Conservation (phyloP, 2,888 invertebrate genomes). For the Odontomyia ornata region DNA sequence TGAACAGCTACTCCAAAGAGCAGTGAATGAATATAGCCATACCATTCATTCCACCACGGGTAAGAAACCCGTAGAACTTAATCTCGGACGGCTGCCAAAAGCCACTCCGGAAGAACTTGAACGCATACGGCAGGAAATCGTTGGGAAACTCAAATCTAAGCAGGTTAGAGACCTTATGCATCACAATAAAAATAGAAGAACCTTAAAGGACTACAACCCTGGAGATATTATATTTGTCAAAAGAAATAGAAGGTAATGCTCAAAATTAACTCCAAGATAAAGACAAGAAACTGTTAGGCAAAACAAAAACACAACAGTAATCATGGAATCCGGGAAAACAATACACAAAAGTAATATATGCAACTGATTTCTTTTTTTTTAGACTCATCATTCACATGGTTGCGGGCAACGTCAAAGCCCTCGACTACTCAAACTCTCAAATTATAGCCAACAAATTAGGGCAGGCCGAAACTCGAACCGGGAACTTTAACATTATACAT, state of each 20-base stretch:
- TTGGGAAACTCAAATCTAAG: slow-evolving; percentile 40
- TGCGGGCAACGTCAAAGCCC: neutral
- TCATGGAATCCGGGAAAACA: slow-evolving; percentile 33
- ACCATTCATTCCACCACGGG: slow-evolving; percentile 46
- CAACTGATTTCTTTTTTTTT: slow-evolving; percentile 20
- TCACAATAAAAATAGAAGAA: slow-evolving; percentile 48
- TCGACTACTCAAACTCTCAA: slow-evolving; percentile 20
- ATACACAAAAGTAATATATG: slow-evolving; percentile 42
- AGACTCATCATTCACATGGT: neutral
- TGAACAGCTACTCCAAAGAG: neutral
- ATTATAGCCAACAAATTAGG: slow-evolving; percentile 10
- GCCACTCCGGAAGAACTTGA: slow-evolving; percentile 37
- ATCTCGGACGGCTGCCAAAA: slow-evolving; percentile 25
- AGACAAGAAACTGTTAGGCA: slow-evolving; percentile 29
- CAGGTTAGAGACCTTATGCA: too few species aligned
- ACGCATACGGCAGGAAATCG: slow-evolving; percentile 1
- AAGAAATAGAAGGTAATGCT: slow-evolving; percentile 49
- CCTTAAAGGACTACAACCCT: slow-evolving; percentile 37
- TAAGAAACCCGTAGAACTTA: slow-evolving; percentile 46
- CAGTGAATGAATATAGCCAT: slow-evolving; percentile 41
- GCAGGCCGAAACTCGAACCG: neutral
- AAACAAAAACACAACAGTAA: slow-evolving; percentile 26
- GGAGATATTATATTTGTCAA: slow-evolving; percentile 38
- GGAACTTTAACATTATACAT: slow-evolving; percentile 5
- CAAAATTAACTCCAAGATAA: slow-evolving; percentile 24